These are phyloP conservation scores for Scyliorhinus canicula DNA, from an alignment of 2,797 vertebrate genomes.

Conservation along the genomic window DNA sequence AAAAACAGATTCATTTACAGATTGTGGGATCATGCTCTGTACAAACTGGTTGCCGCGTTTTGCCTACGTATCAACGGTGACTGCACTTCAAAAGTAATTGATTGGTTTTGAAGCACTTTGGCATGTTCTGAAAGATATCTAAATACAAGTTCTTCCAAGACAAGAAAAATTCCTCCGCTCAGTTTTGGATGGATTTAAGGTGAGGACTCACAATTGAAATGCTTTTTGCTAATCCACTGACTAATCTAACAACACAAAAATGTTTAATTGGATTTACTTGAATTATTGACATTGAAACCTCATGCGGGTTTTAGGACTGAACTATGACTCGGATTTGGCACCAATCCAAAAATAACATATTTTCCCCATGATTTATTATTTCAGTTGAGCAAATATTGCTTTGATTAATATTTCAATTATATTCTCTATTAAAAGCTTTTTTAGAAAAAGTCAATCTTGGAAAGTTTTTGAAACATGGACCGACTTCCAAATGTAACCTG, in stretches of 20 bases:
- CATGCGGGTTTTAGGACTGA: background rate
- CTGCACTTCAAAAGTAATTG: background rate
- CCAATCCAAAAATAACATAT: conserved; percentile 9
- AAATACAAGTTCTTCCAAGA: conserved; percentile 5
- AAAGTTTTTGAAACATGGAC: background rate
- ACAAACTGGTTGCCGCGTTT: background rate
- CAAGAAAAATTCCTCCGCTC: background rate
- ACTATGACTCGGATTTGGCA: background rate
- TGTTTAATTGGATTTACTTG: background rate
- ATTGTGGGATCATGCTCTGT: background rate
- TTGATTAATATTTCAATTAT: conserved; percentile 16
- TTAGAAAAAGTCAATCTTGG: background rate
- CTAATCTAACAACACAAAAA: background rate
- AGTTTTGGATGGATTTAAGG: background rate
- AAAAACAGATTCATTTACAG: background rate
- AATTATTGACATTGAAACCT: conserved; percentile 14
- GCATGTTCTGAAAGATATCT: background rate
- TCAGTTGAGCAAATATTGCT: conserved; percentile 17
- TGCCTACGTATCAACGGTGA: background rate
- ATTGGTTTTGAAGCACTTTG: background rate
- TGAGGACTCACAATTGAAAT: background rate
- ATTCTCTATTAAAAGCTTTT: background rate
- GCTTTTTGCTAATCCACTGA: background rate
- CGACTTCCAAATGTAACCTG: background rate
- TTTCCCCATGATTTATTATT: conserved; percentile 16